phyloP scores from a whole-genome alignment of 2,888 invertebrate species.

The Andrena chrysosceles region DNA sequence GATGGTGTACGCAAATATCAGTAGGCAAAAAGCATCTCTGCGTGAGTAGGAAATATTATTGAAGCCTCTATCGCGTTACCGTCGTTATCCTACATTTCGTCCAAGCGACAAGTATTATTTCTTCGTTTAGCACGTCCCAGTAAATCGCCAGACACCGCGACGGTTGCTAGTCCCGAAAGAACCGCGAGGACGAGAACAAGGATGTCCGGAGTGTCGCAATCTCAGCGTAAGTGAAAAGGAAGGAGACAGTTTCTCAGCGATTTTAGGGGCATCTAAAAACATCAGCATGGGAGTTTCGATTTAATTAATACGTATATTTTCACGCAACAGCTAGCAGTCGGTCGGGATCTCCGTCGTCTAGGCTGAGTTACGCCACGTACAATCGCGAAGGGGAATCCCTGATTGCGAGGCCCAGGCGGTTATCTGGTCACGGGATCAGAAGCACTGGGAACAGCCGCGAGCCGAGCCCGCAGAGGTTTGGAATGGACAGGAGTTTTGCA shows the following conservation, averaged over 20 bases:
- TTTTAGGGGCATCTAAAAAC: background rate
- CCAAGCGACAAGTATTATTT: background rate
- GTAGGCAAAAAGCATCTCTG: constrained; percentile 91
- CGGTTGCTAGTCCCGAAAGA: constrained; percentile 88
- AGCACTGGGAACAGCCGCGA: constrained; percentile 84
- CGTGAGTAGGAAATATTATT: constrained; percentile 88
- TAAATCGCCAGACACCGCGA: constrained; percentile 86
- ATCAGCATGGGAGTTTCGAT: background rate
- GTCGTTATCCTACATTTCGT: background rate
- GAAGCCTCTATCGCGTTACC: background rate
- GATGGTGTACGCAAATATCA: constrained; percentile 93
- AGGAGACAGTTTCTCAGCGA: background rate
- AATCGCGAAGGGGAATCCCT: constrained; percentile 86
- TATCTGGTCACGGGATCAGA: constrained; percentile 87
- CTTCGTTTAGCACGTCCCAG: constrained; percentile 88
- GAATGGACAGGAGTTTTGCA: constrained; percentile 80
- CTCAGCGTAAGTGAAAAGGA: constrained; percentile 92
- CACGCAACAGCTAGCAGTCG: constrained; percentile 93
- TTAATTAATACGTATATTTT: constrained; percentile 1
- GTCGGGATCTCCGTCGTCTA: constrained; percentile 96
- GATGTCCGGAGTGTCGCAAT: constrained; percentile 94
- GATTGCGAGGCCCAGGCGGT: constrained; percentile 87
- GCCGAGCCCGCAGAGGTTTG: constrained; percentile 85
- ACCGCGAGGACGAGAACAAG: constrained; percentile 87
- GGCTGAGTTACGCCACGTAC: constrained; percentile 90